These are phyloP conservation scores for Siniperca undulata DNA, from an alignment of 2,797 vertebrate genomes.

Conservation along the genomic window DNA sequence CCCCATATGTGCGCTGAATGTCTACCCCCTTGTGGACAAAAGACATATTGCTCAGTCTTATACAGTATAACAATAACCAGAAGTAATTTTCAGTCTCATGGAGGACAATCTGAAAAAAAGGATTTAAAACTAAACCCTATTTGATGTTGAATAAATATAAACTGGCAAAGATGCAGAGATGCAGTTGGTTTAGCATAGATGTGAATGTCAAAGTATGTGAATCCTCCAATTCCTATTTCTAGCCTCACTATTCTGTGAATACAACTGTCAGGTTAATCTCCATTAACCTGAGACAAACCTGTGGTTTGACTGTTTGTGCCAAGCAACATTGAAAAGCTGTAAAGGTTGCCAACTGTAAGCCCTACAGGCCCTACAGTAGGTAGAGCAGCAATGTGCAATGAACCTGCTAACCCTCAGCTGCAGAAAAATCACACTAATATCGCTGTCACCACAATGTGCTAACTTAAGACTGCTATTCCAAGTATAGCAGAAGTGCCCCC, in stretches of 20 bases:
- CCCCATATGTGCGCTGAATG: constrained; percentile 73
- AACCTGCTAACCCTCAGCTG: constrained; percentile 58
- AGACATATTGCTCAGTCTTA: constrained; percentile 50
- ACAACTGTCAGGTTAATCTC: constrained; percentile 70
- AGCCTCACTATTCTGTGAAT: constrained; percentile 42
- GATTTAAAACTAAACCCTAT: background rate
- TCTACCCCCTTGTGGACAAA: constrained; percentile 85
- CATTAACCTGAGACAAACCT: constrained; percentile 65
- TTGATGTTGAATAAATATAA: constrained; percentile 12
- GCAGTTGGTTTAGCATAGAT: background rate
- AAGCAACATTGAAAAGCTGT: constrained; percentile 42
- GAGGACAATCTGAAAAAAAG: background rate
- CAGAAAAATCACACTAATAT: constrained; percentile 39
- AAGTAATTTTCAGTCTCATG: background rate
- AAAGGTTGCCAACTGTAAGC: constrained; percentile 49
- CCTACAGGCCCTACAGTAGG: constrained; percentile 29
- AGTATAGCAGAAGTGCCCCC: constrained; percentile 36
- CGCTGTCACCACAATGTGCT: constrained; percentile 35
- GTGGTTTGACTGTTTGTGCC: constrained; percentile 61
- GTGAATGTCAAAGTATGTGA: constrained; percentile 28
- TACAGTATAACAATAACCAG: background rate
- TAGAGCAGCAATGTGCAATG: constrained; percentile 50
- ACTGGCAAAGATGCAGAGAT: constrained; percentile 1
- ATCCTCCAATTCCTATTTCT: constrained; percentile 23
- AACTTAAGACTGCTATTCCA: constrained; percentile 42